Evolutionary conservation across 2,797 vertebrate species (phyloP).

Genomic region (Corythornis leucogaster): DNA sequence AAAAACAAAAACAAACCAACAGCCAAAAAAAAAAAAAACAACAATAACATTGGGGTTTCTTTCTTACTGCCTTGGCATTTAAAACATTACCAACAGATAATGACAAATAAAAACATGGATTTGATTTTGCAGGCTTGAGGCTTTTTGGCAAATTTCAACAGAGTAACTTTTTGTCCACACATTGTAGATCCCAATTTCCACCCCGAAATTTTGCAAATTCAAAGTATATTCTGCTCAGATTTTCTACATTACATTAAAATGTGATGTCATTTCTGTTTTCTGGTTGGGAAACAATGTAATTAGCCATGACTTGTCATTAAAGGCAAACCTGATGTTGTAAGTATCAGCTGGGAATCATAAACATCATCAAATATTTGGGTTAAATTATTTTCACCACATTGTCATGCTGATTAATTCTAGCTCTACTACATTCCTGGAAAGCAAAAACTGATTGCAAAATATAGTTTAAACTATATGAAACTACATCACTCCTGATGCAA

Average conservation of each 20-base stretch:
- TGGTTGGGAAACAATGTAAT: not conserved
- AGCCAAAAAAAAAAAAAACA: not conserved
- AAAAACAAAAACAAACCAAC: too few relatives aligned
- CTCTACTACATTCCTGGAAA: not conserved
- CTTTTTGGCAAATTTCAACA: not conserved
- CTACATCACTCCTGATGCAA: not conserved
- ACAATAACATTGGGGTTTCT: not conserved
- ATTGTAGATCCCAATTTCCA: not conserved
- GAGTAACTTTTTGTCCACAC: not conserved
- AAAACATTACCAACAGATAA: not conserved
- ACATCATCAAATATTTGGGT: not conserved
- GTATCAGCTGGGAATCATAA: slow-evolving; percentile 9
- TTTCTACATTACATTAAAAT: not conserved
- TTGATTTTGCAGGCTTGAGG: not conserved
- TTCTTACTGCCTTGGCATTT: not conserved
- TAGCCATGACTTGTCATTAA: not conserved
- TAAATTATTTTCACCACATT: slow-evolving; percentile 3
- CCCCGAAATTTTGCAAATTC: not conserved
- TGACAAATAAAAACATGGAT: not conserved
- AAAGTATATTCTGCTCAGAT: not conserved
- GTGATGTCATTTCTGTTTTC: not conserved
- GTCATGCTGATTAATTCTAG: not conserved
- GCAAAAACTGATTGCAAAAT: not conserved
- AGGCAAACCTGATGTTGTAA: not conserved
- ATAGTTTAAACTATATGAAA: not conserved